Percentiles rank a stretch among this genome's conserved stretches.
These are phyloP conservation scores for Ornithorhynchus anatinus DNA, from an alignment of 2,113 vertebrate species.

Conservation along the genomic window DNA sequence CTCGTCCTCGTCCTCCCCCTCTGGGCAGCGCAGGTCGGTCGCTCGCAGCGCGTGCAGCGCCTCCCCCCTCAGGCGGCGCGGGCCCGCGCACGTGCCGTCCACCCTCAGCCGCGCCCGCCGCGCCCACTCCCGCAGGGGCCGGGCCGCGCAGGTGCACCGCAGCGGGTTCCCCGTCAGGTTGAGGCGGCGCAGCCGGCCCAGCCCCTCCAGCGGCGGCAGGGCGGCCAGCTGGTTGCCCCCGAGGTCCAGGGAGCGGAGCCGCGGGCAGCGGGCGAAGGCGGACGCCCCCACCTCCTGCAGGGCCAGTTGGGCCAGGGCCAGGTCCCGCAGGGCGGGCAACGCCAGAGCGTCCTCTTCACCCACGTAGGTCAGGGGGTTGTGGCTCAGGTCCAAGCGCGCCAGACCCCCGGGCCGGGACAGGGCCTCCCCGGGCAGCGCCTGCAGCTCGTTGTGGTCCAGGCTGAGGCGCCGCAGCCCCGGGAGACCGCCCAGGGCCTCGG, in stretches of 20 bases:
- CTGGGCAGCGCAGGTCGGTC: constrained; percentile 78
- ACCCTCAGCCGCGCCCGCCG: constrained; percentile 66
- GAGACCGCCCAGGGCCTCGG: constrained; percentile 86
- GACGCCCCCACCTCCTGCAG: constrained; percentile 84
- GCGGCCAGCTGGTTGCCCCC: constrained; percentile 84
- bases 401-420: constrained; percentile 82
- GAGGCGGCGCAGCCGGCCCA: constrained; percentile 69
- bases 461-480: constrained; percentile 84
- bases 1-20: constrained; percentile 51
- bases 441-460: constrained; percentile 91
- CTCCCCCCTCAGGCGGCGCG: constrained; percentile 75
- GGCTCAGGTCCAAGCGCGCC: constrained; percentile 81
- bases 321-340: constrained; percentile 84
- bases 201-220: constrained; percentile 78
- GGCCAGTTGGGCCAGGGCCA: constrained; percentile 84
- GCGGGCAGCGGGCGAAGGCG: constrained; percentile 79
- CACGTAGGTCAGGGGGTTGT: constrained; percentile 90
- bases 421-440: constrained; percentile 84
- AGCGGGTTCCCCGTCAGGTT: constrained; percentile 85
- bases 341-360: constrained; percentile 81
- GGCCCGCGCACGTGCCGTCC: constrained; percentile 75
- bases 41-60: constrained; percentile 78
- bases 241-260: constrained; percentile 81
- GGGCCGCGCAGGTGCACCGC: constrained; percentile 86
- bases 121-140: constrained; percentile 84